phyloP scores from a whole-genome alignment of 2,888 invertebrate genomes.

The Sarcophaga rosellei region DNA sequence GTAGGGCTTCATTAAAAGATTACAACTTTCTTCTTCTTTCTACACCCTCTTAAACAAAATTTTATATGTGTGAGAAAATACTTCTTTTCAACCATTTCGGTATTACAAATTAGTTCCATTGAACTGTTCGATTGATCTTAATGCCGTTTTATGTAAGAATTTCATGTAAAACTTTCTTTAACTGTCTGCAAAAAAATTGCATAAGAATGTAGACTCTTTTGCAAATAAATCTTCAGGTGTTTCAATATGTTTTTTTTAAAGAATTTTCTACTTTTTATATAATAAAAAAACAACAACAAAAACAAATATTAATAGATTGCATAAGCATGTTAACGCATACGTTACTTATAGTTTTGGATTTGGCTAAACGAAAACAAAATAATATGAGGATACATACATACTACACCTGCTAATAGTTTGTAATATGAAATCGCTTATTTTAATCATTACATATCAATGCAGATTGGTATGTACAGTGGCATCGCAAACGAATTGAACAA shows the following conservation, averaged over 20 bases:
- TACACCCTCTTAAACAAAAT: background rate
- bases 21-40: background rate
- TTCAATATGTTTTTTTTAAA: constrained; percentile 21
- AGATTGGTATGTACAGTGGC: background rate
- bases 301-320: constrained; percentile 6
- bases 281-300: background rate
- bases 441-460: background rate
- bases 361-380: constrained; percentile 16
- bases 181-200: constrained; percentile 14
- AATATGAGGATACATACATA: background rate
- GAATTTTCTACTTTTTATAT: constrained; percentile 2
- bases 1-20: no score
- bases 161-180: constrained; percentile 24
- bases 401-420: constrained; percentile 33
- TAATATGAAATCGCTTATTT: constrained; percentile 40
- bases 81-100: background rate
- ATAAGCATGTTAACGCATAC: constrained; percentile 44
- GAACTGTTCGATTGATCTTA: constrained; percentile 45
- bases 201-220: constrained; percentile 3
- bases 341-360: background rate
- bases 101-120: constrained; percentile 30
- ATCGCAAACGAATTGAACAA: background rate
- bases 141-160: constrained; percentile 29
- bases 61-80: constrained; percentile 24
- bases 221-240: constrained; percentile 53